phyloP scores from a whole-genome alignment of 2,113 vertebrate species.

The Calonectris borealis region DNA sequence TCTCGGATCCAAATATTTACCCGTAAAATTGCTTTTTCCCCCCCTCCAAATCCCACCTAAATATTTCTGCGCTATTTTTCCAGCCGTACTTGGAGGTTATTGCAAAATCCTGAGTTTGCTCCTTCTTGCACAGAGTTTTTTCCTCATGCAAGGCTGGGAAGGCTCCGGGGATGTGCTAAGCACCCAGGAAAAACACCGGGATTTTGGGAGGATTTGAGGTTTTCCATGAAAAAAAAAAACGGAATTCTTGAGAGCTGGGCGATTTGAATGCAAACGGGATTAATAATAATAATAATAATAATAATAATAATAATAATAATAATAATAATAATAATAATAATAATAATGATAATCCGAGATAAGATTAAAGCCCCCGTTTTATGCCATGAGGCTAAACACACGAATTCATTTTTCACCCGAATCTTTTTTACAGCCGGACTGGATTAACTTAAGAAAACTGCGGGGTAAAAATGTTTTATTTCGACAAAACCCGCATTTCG shows the following conservation, averaged over 20 bases:
- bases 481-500: not conserved
- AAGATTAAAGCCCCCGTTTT: not conserved
- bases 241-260: not conserved
- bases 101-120: not conserved
- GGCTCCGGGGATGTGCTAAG: not conserved
- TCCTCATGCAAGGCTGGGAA: not conserved
- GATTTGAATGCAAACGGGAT: not conserved
- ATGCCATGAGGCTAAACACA: not conserved
- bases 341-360: no score
- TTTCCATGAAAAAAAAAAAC: not conserved
- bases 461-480: not conserved
- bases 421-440: not conserved
- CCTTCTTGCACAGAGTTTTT: not conserved
- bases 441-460: not conserved
- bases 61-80: not conserved
- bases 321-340: not conserved
- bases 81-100: not conserved
- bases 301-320: not conserved
- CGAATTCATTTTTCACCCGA: fast-evolving
- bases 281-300: not conserved
- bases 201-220: not conserved
- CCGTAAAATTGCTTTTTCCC: fast-evolving
- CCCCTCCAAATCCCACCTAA: not conserved
- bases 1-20: not conserved
- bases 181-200: not conserved